Evolutionary conservation across 2,113 vertebrate species (phyloP), one percentile per base, ranked within the genome.

Genomic region (Petromus typicus): DNA sequence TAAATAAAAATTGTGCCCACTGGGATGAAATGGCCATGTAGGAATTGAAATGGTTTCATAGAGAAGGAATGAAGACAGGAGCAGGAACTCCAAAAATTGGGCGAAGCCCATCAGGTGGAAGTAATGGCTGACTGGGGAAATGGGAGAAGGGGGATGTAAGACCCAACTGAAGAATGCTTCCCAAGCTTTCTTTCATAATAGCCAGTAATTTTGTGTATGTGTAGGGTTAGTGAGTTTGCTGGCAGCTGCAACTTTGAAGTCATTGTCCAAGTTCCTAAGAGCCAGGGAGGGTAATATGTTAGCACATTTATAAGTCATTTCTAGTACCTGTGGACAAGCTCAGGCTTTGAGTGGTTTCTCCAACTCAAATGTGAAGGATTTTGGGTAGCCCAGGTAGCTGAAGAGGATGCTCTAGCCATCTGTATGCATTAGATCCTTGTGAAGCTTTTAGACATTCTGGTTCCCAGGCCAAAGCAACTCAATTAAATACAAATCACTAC

Each of bases 401-500:
- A 56, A 59, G 14, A 59, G 54, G 23, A 59, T 51, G 13, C 14
- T 43, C 51, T 76, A 59, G 25, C 5, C 3, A 9, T 34, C 32
- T 82, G 0, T 5, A 17, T 32, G 13, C 13, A 32, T 64, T 78
- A 86, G 40, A 59, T 63, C 23, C 45, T 25, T n/a, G 82, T 20
- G 54, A 5, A 51, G 40, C 73, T 63, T 66, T 89, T 25, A 91
- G 90, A 69, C 45, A 54, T 93, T 67, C 57, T 23, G 43, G 78
- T 69, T 4, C 43, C 56, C 14, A 43, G 81, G 48, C 51, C 93
- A 86, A 59, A 89, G 54, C 48, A 84, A 27, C n/a, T 95, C 27
- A 51, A 45, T 75, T 79, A 80, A 83, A 82, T 83, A 23, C 73
- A 84, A 91, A 73, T 83, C 27, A 91, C 51, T 64, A 27, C 59